Evolutionary conservation across 2,113 vertebrate species (phyloP).

Genomic region (Hippocampus comes): DNA sequence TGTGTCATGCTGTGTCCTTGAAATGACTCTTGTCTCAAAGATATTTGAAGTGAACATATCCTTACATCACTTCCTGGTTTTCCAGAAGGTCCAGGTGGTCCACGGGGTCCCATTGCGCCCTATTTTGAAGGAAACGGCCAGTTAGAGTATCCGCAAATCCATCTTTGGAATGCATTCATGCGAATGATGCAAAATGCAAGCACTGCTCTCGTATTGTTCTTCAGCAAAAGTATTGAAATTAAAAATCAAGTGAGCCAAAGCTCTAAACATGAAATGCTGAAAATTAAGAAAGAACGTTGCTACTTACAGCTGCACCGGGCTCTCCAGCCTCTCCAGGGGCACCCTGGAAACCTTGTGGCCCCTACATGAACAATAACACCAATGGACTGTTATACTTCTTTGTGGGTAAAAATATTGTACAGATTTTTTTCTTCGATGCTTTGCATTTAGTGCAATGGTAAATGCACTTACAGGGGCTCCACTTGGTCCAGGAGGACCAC

Average conservation of each 20-base stretch:
- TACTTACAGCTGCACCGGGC: slow-evolving; percentile 85
- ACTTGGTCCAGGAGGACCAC: slow-evolving; percentile 86
- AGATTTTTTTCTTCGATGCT: neutral
- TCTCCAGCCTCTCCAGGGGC: slow-evolving; percentile 88
- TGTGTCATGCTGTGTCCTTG: neutral
- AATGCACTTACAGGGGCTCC: slow-evolving; percentile 85
- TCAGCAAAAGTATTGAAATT: no score
- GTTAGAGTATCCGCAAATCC: neutral
- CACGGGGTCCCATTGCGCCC: slow-evolving; percentile 91
- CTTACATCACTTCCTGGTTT: slow-evolving; percentile 94
- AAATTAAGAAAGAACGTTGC: neutral
- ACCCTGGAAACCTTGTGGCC: slow-evolving; percentile 96
- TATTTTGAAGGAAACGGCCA: slow-evolving; percentile 45
- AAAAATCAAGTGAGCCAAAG: no score
- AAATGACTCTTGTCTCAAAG: neutral
- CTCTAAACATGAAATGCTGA: neutral
- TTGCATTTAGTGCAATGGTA: neutral
- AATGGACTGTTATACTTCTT: neutral
- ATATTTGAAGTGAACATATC: slow-evolving; percentile 14
- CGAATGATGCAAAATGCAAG: neutral
- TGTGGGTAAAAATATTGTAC: neutral
- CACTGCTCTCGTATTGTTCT: neutral
- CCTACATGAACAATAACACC: slow-evolving; percentile 64
- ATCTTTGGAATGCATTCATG: neutral
- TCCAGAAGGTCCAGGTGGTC: slow-evolving; percentile 85